A percentile compares a stretch with the other conserved stretches of the same genome.
phyloP scores from a whole-genome alignment of 2,113 vertebrate species.

The Eptesicus fuscus region DNA sequence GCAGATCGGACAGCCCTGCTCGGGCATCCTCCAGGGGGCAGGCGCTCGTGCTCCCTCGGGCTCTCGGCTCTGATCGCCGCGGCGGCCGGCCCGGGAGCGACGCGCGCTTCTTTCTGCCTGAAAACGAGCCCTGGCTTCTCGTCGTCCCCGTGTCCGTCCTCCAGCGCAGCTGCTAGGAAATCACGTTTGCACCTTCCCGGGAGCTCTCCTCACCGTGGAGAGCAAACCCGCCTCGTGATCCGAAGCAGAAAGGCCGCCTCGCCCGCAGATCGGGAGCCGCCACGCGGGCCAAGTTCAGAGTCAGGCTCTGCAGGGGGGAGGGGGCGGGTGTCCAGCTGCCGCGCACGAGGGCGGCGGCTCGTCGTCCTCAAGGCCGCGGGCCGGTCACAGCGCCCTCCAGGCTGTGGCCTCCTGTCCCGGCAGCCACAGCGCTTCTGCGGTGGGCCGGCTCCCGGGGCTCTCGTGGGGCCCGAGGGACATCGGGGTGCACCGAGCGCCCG shows the following conservation, averaged over 20 bases:
- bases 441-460: fast-evolving
- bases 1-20: neutral
- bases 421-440: neutral
- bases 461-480: neutral
- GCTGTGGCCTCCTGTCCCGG: neutral
- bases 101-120: neutral
- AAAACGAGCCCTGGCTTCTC: neutral
- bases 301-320: neutral
- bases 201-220: conserved; percentile 64
- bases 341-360: fast-evolving
- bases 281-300: neutral
- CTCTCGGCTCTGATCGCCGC: neutral
- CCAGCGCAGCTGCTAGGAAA: conserved; percentile 54
- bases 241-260: conserved; percentile 58
- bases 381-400: neutral
- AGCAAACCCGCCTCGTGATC: conserved; percentile 68
- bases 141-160: conserved; percentile 9
- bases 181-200: conserved; percentile 46
- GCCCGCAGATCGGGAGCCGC: conserved; percentile 43
- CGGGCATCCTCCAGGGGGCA: neutral
- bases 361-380: neutral
- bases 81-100: neutral
- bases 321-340: too few relatives aligned
- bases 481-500: fast-evolving
- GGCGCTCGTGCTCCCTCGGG: neutral